A percentile compares a stretch with the other conserved stretches of the same genome.
These are phyloP conservation scores for Acestrorhynchus altus DNA, from an alignment of 2,797 vertebrate genomes.

Conservation along the genomic window DNA sequence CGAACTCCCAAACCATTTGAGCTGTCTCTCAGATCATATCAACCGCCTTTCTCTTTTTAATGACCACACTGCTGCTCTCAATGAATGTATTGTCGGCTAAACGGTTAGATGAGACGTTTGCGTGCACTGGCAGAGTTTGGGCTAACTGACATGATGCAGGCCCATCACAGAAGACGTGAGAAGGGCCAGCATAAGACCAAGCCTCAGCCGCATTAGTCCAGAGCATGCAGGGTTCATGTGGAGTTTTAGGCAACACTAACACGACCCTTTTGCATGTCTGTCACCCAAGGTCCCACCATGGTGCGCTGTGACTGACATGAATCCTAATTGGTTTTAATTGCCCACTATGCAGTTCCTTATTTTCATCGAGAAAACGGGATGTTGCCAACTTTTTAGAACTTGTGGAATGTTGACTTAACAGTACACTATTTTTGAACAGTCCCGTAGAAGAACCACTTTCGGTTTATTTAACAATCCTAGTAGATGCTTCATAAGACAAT, in stretches of 20 bases:
- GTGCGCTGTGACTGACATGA: neutral
- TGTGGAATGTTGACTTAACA: neutral
- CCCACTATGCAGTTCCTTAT: neutral
- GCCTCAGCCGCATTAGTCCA: neutral
- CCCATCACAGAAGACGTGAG: neutral
- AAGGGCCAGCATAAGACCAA: conserved; percentile 4
- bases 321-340: conserved; percentile 4
- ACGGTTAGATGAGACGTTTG: neutral
- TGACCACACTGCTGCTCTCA: neutral
- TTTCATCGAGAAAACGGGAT: conserved; percentile 9
- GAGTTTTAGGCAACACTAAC: conserved; percentile 36
- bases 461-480: neutral
- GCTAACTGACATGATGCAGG: conserved; percentile 1
- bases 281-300: conserved; percentile 38
- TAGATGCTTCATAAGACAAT: no score
- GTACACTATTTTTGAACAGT: neutral
- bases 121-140: neutral
- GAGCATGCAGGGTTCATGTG: neutral
- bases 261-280: conserved; percentile 23
- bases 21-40: conserved; percentile 6
- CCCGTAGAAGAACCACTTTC: neutral
- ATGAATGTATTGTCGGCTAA: neutral
- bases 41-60: neutral
- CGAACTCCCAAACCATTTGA: neutral
- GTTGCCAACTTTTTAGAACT: neutral